phyloP scores from a whole-genome alignment of 2,888 invertebrate species.

The Colostygia pectinataria region DNA sequence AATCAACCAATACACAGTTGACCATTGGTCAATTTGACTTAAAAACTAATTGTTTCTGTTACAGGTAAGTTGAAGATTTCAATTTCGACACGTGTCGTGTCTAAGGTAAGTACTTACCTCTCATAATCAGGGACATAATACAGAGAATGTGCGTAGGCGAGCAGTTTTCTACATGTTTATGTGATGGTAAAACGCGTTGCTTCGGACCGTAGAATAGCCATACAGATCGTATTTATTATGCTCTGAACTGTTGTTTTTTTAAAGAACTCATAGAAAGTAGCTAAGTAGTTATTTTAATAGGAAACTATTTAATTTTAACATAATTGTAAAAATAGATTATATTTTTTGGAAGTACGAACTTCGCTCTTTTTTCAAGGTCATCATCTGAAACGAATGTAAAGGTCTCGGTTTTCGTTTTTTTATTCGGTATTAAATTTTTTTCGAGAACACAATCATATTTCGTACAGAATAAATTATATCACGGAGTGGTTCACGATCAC shows the following conservation, averaged over 20 bases:
- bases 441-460: too few relatives aligned
- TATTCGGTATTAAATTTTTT: too few relatives aligned
- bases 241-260: background rate
- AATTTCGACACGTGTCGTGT: slow-evolving; percentile 42
- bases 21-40: background rate
- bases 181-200: slow-evolving; percentile 23
- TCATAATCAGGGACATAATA: slow-evolving; percentile 27
- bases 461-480: too few relatives aligned
- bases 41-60: slow-evolving; percentile 34
- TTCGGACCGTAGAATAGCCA: slow-evolving; percentile 2
- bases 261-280: background rate
- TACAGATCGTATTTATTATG: slow-evolving; percentile 9
- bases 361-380: too few relatives aligned
- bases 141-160: slow-evolving; percentile 53
- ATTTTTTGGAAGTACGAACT: too few relatives aligned
- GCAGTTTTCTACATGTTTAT: slow-evolving; percentile 36
- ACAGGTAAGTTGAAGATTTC: slow-evolving; percentile 49
- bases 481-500: too few relatives aligned
- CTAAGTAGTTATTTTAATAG: slow-evolving; percentile 9
- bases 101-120: slow-evolving; percentile 49
- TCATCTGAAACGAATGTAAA: too few relatives aligned
- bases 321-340: too few relatives aligned
- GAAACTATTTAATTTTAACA: background rate
- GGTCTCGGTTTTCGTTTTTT: too few relatives aligned
- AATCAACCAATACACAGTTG: too few relatives aligned